Conservation (phyloP, 2,797 vertebrate species). For the Ceyx erithaca region DNA sequence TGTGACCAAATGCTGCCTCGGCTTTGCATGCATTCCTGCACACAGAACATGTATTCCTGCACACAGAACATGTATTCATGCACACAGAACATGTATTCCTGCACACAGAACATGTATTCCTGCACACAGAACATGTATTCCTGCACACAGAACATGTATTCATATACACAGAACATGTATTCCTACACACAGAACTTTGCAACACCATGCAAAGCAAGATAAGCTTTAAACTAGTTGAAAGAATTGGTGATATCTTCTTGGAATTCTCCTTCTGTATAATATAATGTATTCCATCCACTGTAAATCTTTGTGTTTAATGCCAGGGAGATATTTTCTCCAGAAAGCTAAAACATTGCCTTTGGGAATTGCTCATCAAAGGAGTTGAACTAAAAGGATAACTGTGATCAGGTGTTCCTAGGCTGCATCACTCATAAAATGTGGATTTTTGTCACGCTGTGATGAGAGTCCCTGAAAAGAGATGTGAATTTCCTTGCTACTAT, state of each 20-base stretch:
- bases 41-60: background rate
- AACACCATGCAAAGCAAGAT: slow-evolving; percentile 1
- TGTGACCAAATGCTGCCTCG: background rate
- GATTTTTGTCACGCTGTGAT: background rate
- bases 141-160: too few species aligned
- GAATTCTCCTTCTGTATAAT: background rate
- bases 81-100: too few species aligned
- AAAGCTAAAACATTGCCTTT: slow-evolving; percentile 3
- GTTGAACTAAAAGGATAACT: background rate
- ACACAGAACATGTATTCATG: too few species aligned
- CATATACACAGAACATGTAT: too few species aligned
- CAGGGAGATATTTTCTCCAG: slow-evolving; percentile 12
- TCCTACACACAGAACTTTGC: background rate
- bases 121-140: too few species aligned
- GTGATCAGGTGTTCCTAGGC: slow-evolving; percentile 26
- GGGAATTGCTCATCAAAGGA: slow-evolving; percentile 32
- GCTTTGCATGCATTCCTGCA: slow-evolving; percentile 14
- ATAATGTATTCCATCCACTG: background rate
- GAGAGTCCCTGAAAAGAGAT: background rate
- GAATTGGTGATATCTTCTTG: background rate
- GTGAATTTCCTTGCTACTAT: background rate
- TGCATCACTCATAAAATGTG: background rate
- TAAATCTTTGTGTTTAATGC: slow-evolving; percentile 21
- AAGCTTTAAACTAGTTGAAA: slow-evolving; percentile 30
- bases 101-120: too few species aligned